A percentile compares a stretch with the other conserved stretches of the same genome.
Conservation (phyloP, 2,113 vertebrate genomes). For the Tauraco erythrolophus region DNA sequence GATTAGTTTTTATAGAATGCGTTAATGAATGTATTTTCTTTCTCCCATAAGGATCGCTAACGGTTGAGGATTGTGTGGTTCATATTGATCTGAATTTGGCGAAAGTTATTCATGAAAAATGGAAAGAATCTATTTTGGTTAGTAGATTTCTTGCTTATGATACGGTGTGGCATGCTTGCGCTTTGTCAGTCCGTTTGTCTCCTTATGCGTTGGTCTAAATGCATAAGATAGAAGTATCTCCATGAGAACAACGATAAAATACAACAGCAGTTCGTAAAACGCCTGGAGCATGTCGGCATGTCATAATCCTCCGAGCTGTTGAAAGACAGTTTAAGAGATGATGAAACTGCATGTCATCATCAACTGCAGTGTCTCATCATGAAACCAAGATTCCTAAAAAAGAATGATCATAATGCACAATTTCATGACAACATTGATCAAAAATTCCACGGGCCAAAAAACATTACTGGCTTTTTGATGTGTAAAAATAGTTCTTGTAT, state of each 20-base stretch:
- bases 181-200: background rate
- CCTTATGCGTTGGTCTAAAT: background rate
- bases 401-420: background rate
- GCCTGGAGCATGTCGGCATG: background rate
- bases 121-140: constrained; percentile 95
- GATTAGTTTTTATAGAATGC: background rate
- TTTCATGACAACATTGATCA: background rate
- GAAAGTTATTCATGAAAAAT: constrained; percentile 93
- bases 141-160: constrained; percentile 62
- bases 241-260: background rate
- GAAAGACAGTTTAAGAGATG: background rate
- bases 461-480: background rate
- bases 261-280: background rate
- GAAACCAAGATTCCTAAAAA: background rate
- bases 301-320: background rate
- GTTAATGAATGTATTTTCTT: constrained; percentile 15
- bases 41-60: constrained; percentile 80
- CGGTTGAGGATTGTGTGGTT: constrained; percentile 89
- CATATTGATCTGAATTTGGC: constrained; percentile 94
- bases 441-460: background rate
- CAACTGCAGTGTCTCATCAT: background rate
- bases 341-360: background rate
- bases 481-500: background rate
- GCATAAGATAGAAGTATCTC: background rate
- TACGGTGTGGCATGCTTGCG: background rate